A percentile compares a stretch with the other conserved stretches of the same genome.
phyloP scores from a whole-genome alignment of 1,140 invertebrate genomes.

The Drosophila leontia region DNA sequence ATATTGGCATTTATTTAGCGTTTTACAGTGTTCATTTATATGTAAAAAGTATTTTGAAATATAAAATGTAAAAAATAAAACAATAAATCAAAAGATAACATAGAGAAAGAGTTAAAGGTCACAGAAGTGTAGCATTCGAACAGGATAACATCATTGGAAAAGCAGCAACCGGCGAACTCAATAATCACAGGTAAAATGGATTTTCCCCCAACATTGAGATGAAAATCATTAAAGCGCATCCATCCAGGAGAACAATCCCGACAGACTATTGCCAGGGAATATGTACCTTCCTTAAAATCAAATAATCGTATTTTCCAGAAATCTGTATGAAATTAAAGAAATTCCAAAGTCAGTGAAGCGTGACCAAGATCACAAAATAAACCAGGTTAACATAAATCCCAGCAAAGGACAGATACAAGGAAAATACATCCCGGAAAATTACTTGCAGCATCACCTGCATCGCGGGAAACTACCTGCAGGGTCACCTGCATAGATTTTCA shows the following conservation, averaged over 20 bases:
- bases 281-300: not conserved
- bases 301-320: not conserved
- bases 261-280: not conserved
- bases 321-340: not conserved
- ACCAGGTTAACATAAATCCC: slow-evolving; percentile 1
- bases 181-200: not conserved
- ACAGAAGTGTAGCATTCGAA: slow-evolving; percentile 17
- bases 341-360: not conserved
- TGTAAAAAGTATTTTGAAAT: no score
- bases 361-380: slow-evolving; percentile 3
- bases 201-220: not conserved
- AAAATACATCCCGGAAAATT: not conserved
- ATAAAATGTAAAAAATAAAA: no score
- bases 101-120: slow-evolving; percentile 4
- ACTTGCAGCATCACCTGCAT: no score
- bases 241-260: slow-evolving; percentile 12
- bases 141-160: not conserved
- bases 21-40: no score
- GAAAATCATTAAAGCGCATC: slow-evolving; percentile 16
- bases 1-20: no score
- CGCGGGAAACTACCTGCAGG: not conserved
- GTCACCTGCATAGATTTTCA: not conserved
- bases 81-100: not conserved
- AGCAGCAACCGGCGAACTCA: not conserved
- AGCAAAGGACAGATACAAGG: not conserved